Evolutionary conservation across 2,797 vertebrate species (phyloP), one percentile per base, ranked within the genome.

Genomic region (Chromis chromis): DNA sequence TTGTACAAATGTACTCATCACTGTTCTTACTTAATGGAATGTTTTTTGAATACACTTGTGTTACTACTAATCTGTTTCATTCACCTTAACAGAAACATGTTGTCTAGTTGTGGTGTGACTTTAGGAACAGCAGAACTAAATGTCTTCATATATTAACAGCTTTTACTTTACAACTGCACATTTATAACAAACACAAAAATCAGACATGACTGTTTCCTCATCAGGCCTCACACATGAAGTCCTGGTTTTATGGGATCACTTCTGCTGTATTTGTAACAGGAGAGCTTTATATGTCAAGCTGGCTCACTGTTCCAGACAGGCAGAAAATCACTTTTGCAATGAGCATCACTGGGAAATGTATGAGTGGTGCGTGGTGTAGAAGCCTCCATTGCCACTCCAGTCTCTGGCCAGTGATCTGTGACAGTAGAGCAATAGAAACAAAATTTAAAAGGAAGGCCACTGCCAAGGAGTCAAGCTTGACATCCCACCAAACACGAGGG

Each of bases 241-340:
- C 66, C 71, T 52, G 40, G 33, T 80, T 64, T 60, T 28, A 60
- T 74, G 21, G 25, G 70, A 52, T 82, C 59, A 64, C n/a, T 87
- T 74, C 67, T 63, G 24, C 11, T 74, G 39, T n/a, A 54, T 85
- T 86, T 72, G 71, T 68, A 59, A 40, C 70, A 65, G 57, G 49
- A 75, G 10, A 70, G 72, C 60, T 80, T 65, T 50, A 67, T 69
- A 56, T 78, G 62, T 64, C 78, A 75, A 59, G 61, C 49, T 80
- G 63, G 49, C 52, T 60, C 68, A 82, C 79, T 88, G 65, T 83
- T 81, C 58, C 64, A 88, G 81, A 86, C 85, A 86, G 74, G 78
- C 84, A 88, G 78, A 91, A 93, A 91, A 92, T 89, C 87, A 84
- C 64, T 63, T 82, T 87, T 84, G 87, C 79, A 90, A 63, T 86